Conservation (phyloP, 2,113 vertebrate genomes). For the Serinus canaria region DNA sequence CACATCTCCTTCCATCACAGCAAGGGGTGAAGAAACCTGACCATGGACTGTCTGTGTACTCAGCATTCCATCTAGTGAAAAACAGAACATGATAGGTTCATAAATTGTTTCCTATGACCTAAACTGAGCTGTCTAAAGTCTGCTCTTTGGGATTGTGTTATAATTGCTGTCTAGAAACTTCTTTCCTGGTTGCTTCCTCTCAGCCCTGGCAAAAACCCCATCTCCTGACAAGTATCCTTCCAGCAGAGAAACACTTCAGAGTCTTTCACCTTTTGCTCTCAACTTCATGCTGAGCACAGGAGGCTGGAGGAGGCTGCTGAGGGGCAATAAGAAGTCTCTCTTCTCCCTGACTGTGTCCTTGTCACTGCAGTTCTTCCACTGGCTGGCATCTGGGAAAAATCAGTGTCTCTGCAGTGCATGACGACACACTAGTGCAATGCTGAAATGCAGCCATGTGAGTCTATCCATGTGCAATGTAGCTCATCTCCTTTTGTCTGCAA, state of each 20-base stretch:
- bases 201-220: not conserved
- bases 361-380: not conserved
- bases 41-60: not conserved
- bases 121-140: slow-evolving; percentile 72
- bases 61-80: not conserved
- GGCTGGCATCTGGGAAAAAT: not conserved
- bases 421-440: not conserved
- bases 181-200: slow-evolving; percentile 23
- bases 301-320: not conserved
- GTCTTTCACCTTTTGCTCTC: slow-evolving; percentile 10
- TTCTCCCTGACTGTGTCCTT: not conserved
- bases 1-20: slow-evolving; percentile 36
- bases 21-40: slow-evolving; percentile 73
- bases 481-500: not conserved
- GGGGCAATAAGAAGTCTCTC: not conserved
- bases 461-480: not conserved
- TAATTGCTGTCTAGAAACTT: slow-evolving; percentile 73
- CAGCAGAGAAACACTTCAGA: not conserved
- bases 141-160: slow-evolving; percentile 50
- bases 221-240: not conserved
- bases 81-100: slow-evolving; percentile 37
- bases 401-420: not conserved
- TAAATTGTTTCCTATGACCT: slow-evolving; percentile 67
- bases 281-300: slow-evolving; percentile 8
- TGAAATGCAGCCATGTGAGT: not conserved